phyloP scores from a whole-genome alignment of 2,888 invertebrate genomes.

The Ischnura elegans region DNA sequence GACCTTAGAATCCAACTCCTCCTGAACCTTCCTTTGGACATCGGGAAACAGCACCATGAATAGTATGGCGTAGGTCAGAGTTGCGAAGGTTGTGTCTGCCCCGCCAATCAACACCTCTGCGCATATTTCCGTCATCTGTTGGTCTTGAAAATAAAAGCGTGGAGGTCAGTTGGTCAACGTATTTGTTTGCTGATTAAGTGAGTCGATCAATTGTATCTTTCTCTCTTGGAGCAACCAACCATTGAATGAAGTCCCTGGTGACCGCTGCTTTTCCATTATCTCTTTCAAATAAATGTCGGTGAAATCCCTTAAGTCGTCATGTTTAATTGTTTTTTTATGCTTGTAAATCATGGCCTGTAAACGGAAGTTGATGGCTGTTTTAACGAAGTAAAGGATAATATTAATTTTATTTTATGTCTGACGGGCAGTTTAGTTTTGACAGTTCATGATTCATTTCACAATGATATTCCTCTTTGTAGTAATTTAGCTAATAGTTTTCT shows the following conservation, averaged over 20 bases:
- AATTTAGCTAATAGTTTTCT: too few relatives aligned
- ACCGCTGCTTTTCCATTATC: slow-evolving; percentile 32
- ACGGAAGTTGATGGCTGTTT: not conserved
- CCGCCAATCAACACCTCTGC: slow-evolving; percentile 9
- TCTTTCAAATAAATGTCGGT: not conserved
- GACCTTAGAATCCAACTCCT: not conserved
- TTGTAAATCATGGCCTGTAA: not conserved
- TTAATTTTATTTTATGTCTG: not conserved
- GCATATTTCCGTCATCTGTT: slow-evolving; percentile 9
- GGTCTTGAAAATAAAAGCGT: not conserved
- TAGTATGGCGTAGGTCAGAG: not conserved
- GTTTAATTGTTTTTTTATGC: not conserved
- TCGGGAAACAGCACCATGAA: not conserved
- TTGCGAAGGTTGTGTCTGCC: slow-evolving; percentile 14
- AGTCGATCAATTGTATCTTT: too few relatives aligned
- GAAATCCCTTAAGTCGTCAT: slow-evolving; percentile 11
- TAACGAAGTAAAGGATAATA: not conserved
- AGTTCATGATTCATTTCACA: not conserved
- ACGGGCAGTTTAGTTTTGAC: too few relatives aligned
- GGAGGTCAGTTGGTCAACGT: too few relatives aligned
- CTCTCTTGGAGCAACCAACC: not conserved
- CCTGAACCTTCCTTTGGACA: slow-evolving; percentile 27
- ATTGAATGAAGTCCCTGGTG: not conserved
- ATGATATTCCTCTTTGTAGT: too few relatives aligned
- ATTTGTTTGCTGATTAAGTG: not conserved